phyloP scores from a whole-genome alignment of 2,888 invertebrate species.

The Drosophila basisetae region DNA sequence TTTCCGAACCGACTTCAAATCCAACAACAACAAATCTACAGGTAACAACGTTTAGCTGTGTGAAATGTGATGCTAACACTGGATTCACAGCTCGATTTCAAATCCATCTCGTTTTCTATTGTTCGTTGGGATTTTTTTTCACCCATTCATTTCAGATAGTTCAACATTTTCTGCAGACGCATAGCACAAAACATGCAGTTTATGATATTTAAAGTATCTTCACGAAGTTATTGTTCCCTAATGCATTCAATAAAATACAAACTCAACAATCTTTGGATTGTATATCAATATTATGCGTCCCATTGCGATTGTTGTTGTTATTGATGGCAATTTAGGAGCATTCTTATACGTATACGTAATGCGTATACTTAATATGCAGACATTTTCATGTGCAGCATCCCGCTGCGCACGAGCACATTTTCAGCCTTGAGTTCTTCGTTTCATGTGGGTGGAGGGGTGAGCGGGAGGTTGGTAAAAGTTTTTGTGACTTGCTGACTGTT shows the following conservation, averaged over 20 bases:
- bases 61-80: slow-evolving; percentile 30
- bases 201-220: slow-evolving; percentile 15
- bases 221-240: slow-evolving; percentile 32
- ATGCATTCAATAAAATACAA: slow-evolving; percentile 19
- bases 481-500: slow-evolving; percentile 61
- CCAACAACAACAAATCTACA: neutral
- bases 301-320: slow-evolving; percentile 40
- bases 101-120: slow-evolving; percentile 27
- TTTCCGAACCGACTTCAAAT: slow-evolving; percentile 10
- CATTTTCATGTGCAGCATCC: slow-evolving; percentile 46
- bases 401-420: slow-evolving; percentile 44
- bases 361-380: slow-evolving; percentile 60
- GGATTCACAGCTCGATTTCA: slow-evolving; percentile 13
- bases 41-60: slow-evolving; percentile 24
- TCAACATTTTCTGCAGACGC: slow-evolving; percentile 1
- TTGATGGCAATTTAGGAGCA: slow-evolving; percentile 43
- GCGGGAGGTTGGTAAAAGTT: slow-evolving; percentile 26
- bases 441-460: no score
- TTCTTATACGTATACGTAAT: slow-evolving; percentile 41
- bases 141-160: slow-evolving; percentile 3
- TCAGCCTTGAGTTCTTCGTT: slow-evolving; percentile 12
- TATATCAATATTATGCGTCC: slow-evolving; percentile 40
- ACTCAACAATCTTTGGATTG: slow-evolving; percentile 12
- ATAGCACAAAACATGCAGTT: slow-evolving; percentile 1
- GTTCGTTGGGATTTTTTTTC: neutral